A percentile compares a stretch with the other conserved stretches of the same genome.
Evolutionary conservation across 1,140 invertebrate species (phyloP).

Genomic region (Drosophila rhopaloa): DNA sequence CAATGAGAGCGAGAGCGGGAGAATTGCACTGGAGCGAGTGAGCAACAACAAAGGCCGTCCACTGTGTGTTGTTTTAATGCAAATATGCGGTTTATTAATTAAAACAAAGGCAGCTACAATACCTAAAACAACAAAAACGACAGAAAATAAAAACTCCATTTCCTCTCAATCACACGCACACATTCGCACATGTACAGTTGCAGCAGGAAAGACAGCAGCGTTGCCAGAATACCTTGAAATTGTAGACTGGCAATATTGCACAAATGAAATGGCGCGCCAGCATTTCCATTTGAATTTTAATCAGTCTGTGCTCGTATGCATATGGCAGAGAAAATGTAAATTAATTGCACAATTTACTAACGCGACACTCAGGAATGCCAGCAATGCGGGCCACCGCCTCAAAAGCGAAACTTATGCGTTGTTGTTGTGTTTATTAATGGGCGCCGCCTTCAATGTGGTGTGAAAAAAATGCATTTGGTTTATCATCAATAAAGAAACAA

Average conservation of each 20-base stretch:
- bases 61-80: slow-evolving; percentile 67
- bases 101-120: slow-evolving; percentile 63
- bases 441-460: slow-evolving; percentile 63
- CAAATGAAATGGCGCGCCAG: slow-evolving; percentile 50
- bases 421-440: slow-evolving; percentile 65
- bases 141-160: slow-evolving; percentile 59
- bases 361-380: slow-evolving; percentile 68
- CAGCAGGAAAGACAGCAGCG: slow-evolving; percentile 38
- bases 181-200: slow-evolving; percentile 61
- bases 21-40: slow-evolving; percentile 59
- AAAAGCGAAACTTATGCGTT: slow-evolving; percentile 50
- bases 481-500: slow-evolving; percentile 68
- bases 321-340: slow-evolving; percentile 61
- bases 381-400: slow-evolving; percentile 72
- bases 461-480: slow-evolving; percentile 80
- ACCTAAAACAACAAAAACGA: slow-evolving; percentile 42
- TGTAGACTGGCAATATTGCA: slow-evolving; percentile 52
- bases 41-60: slow-evolving; percentile 72
- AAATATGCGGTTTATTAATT: slow-evolving; percentile 83
- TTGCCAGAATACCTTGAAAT: slow-evolving; percentile 60
- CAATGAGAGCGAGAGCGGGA: slow-evolving; percentile 27
- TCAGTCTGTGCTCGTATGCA: slow-evolving; percentile 53
- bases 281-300: slow-evolving; percentile 68
- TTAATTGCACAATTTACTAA: slow-evolving; percentile 76
- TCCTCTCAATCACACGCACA: slow-evolving; percentile 48